These are phyloP conservation scores for Punctoribates punctum DNA, from an alignment of 2,888 invertebrate genomes.

Conservation along the genomic window DNA sequence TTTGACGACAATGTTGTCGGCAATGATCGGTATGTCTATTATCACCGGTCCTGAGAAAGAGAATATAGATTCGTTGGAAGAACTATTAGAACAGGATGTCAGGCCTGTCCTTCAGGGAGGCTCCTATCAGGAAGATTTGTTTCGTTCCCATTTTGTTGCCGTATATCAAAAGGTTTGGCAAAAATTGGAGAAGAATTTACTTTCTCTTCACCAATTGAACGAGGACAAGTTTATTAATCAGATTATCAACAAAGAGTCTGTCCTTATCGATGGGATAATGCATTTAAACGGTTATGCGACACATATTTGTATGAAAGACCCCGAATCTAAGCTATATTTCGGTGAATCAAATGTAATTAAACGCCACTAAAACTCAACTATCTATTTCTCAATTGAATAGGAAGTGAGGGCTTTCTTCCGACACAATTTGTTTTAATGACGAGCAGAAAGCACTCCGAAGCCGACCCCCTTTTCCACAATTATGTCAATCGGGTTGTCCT, in stretches of 20 bases:
- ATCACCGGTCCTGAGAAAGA: background rate
- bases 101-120: background rate
- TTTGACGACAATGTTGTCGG: constrained; percentile 12
- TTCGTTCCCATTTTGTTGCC: background rate
- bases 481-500: background rate
- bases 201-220: background rate
- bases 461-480: background rate
- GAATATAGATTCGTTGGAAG: background rate
- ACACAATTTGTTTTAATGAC: background rate
- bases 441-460: background rate
- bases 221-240: background rate
- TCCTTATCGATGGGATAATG: background rate
- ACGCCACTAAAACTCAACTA: too few species aligned
- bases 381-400: background rate
- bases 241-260: background rate
- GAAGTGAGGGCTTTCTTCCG: background rate
- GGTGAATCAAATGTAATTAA: background rate
- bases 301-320: background rate
- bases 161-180: background rate
- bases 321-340: background rate
- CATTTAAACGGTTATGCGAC: background rate
- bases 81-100: background rate
- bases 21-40: constrained; percentile 8
- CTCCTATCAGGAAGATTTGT: background rate
- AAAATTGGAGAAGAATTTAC: background rate